Percentiles rank a stretch among this genome's conserved stretches.
Conservation (phyloP, 2,888 invertebrate genomes). For the Polyploca ridens region DNA sequence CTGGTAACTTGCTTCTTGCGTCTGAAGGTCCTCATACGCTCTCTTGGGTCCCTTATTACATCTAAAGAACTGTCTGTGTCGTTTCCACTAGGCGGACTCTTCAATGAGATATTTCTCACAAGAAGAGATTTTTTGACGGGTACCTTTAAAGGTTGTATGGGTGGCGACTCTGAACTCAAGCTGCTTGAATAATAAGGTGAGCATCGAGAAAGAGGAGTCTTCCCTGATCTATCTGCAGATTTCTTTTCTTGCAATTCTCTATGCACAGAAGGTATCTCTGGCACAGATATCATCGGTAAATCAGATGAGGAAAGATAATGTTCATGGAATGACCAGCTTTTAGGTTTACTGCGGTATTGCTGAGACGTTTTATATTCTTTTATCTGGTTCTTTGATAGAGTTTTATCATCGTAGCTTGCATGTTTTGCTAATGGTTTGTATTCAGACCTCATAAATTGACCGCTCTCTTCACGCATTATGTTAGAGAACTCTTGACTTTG, state of each 20-base stretch:
- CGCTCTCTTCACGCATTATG: slow-evolving; percentile 70
- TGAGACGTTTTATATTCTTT: slow-evolving; percentile 86
- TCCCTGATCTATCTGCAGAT: slow-evolving; percentile 74
- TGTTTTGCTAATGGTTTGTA: slow-evolving; percentile 86
- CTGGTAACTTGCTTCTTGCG: slow-evolving; percentile 86
- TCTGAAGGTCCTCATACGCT: slow-evolving; percentile 88
- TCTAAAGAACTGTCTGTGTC: slow-evolving; percentile 90
- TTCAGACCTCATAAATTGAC: slow-evolving; percentile 79
- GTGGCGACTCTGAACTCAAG: slow-evolving; percentile 89
- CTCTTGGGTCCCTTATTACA: slow-evolving; percentile 87
- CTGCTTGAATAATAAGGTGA: slow-evolving; percentile 91
- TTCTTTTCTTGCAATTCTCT: slow-evolving; percentile 77
- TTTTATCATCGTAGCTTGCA: slow-evolving; percentile 87
- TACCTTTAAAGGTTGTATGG: slow-evolving; percentile 87
- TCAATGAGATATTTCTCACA: slow-evolving; percentile 85
- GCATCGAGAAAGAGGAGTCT: slow-evolving; percentile 86
- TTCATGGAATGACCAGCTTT: slow-evolving; percentile 87
- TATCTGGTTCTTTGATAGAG: slow-evolving; percentile 86
- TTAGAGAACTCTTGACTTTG: slow-evolving; percentile 87
- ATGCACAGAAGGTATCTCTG: slow-evolving; percentile 77
- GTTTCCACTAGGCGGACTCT: slow-evolving; percentile 90
- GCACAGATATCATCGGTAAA: slow-evolving; percentile 82
- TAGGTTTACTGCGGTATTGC: slow-evolving; percentile 83
- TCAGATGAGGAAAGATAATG: slow-evolving; percentile 84
- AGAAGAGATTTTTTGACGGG: slow-evolving; percentile 87